phyloP scores from a whole-genome alignment of 2,113 vertebrate species.

The Oxygymnocypris stewartii region DNA sequence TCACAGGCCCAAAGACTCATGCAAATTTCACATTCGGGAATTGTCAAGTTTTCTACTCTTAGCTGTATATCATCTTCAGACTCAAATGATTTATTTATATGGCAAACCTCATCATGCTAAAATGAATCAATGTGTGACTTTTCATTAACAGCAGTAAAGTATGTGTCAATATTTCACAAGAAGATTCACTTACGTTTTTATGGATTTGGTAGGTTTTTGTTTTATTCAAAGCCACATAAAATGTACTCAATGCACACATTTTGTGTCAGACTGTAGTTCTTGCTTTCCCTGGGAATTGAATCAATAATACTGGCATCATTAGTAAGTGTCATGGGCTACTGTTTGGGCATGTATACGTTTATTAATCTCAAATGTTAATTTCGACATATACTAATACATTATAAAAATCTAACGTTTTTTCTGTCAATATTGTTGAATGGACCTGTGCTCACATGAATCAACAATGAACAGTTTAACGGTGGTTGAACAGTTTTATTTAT shows the following conservation, averaged over 20 bases:
- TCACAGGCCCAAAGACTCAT: background rate
- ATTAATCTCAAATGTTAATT: background rate
- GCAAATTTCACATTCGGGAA: background rate
- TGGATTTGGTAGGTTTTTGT: too few relatives aligned
- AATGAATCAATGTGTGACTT: background rate
- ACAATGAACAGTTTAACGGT: too few relatives aligned
- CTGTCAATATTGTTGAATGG: background rate
- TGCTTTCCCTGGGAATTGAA: too few relatives aligned
- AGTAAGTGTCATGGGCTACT: too few relatives aligned
- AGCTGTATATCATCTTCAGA: background rate
- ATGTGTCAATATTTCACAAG: background rate
- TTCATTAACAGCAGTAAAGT: background rate
- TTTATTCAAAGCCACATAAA: too few relatives aligned
- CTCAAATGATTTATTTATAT: background rate
- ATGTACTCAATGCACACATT: too few relatives aligned
- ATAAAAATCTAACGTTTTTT: background rate
- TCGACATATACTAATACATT: background rate
- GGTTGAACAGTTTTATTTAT: too few relatives aligned
- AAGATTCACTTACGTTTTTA: too few relatives aligned
- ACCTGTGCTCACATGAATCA: background rate
- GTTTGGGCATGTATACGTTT: background rate
- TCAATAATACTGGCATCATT: too few relatives aligned
- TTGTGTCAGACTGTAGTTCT: too few relatives aligned
- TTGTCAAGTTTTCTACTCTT: background rate
- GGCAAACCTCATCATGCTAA: background rate